Base-by-base conservation (phyloP, 2,797 vertebrate species). In the Threskiornis aethiopicus region DNA sequence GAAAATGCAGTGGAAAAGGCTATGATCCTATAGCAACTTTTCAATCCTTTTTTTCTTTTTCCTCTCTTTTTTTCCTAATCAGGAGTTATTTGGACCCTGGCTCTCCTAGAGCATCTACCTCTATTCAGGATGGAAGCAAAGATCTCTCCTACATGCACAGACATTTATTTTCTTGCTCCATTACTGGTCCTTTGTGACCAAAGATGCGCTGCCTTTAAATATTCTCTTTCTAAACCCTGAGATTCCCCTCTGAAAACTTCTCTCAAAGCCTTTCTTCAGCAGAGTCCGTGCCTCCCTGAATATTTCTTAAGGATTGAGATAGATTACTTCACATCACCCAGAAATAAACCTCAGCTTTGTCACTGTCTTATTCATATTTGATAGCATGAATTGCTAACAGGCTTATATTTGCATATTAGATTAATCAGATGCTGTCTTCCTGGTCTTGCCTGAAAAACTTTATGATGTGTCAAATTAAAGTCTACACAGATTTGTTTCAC, bases 371-470 rank as follows among this genome's bases (percentile, higher is more conserved):
- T 49, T 85, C 59, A 33, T 72, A 62, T 67, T 72, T 77, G 70
- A 76, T 47, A 58, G 39, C 70, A 33, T 10, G 55, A 58, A 37
- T 66, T 59, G 64, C 80, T 67, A 71, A 47, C 31, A 47, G 55
- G 75, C 75, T 72, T 58, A 4, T 19, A 93, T 95, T 78, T 90
- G 87, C 84, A 78, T 93, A 78, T 81, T 46, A 73, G 73, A 92
- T 80, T 87, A 93, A 91, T 91, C 55, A 78, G 51, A 82, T 21
- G 65, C 66, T 95, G 88, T 89, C 88, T 77, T 87, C 55, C 51
- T 64, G 29, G 55, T 51, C 80, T 77, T 85, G 84, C 80, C 52
- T 82, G 84, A 88, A 85, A 78, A 85, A 39, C 66, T 69, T 73
- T n/a, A 80, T 25, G 29, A 72, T 35, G 59, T 88, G 70, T 84